phyloP scores from a whole-genome alignment of 2,888 invertebrate species.

The Volucella inflata region DNA sequence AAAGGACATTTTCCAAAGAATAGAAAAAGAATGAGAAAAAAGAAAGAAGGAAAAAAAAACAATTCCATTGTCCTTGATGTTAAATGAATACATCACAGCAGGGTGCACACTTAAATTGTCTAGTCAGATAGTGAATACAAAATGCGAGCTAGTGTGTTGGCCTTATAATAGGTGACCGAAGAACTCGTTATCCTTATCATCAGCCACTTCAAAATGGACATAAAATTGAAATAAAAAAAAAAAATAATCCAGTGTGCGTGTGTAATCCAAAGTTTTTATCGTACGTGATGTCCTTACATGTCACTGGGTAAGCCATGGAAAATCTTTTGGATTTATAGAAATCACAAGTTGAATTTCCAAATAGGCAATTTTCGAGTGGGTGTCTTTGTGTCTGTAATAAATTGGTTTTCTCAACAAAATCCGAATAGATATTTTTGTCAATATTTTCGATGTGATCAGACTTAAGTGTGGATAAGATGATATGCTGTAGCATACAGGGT shows the following conservation, averaged over 20 bases:
- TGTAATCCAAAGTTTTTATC: slow-evolving; percentile 45
- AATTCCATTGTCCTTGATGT: slow-evolving; percentile 26
- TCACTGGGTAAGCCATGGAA: slow-evolving; percentile 54
- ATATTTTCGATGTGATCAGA: slow-evolving; percentile 53
- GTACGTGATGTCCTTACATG: slow-evolving; percentile 66
- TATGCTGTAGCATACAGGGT: slow-evolving; percentile 9
- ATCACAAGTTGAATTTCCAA: slow-evolving; percentile 69
- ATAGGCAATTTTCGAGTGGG: slow-evolving; percentile 18
- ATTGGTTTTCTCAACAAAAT: slow-evolving; percentile 13
- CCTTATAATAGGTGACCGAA: slow-evolving; percentile 23
- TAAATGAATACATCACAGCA: slow-evolving; percentile 64
- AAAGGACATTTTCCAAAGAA: slow-evolving; percentile 24
- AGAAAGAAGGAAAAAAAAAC: background rate
- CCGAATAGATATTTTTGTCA: slow-evolving; percentile 36
- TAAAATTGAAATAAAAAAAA: slow-evolving; percentile 59
- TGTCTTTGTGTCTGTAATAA: slow-evolving; percentile 2
- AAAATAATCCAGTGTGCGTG: slow-evolving; percentile 43
- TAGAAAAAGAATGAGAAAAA: slow-evolving; percentile 7
- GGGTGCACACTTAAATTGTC: slow-evolving; percentile 48
- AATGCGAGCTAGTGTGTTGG: slow-evolving; percentile 42
- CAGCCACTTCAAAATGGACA: slow-evolving; percentile 19
- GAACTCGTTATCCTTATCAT: slow-evolving; percentile 9
- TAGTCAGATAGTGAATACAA: slow-evolving; percentile 65
- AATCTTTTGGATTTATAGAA: slow-evolving; percentile 66
- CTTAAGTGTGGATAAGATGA: slow-evolving; percentile 24